Evolutionary conservation across 2,888 invertebrate genomes (phyloP).

Genomic region (Xanthia icteritia): DNA sequence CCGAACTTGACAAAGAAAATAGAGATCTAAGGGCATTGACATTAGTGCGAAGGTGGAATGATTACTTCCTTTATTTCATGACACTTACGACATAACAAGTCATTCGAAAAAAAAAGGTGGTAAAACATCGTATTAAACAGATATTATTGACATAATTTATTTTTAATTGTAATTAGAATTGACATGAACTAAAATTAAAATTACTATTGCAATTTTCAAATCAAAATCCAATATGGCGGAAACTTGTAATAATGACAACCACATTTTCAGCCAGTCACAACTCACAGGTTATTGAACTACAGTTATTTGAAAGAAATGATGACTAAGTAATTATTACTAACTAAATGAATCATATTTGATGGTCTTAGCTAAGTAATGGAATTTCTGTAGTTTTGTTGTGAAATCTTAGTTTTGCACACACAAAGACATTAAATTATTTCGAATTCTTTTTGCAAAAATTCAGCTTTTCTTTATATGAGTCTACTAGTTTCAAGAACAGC

Average conservation of each 20-base stretch:
- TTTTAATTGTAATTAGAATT: not conserved
- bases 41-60: slow-evolving; percentile 5
- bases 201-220: slow-evolving; percentile 6
- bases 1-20: slow-evolving; percentile 20
- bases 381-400: slow-evolving; percentile 34
- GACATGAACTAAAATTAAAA: not conserved
- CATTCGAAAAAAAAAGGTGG: not conserved
- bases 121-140: not conserved
- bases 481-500: too few relatives aligned
- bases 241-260: slow-evolving; percentile 38
- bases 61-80: slow-evolving; percentile 4
- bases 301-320: slow-evolving; percentile 62
- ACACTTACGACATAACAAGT: not conserved
- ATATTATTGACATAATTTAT: not conserved
- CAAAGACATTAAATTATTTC: too few relatives aligned
- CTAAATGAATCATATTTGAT: slow-evolving; percentile 60
- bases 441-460: not conserved
- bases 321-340: slow-evolving; percentile 62
- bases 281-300: slow-evolving; percentile 54
- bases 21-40: not conserved
- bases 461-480: too few relatives aligned
- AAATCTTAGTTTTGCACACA: slow-evolving; percentile 10
- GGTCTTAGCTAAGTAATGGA: slow-evolving; percentile 42
- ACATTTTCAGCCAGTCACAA: slow-evolving; percentile 44
- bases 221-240: slow-evolving; percentile 52